Percentiles rank a stretch among this genome's conserved stretches.
phyloP scores from a whole-genome alignment of 2,113 vertebrate species.

The Benitochromis conjunctus region DNA sequence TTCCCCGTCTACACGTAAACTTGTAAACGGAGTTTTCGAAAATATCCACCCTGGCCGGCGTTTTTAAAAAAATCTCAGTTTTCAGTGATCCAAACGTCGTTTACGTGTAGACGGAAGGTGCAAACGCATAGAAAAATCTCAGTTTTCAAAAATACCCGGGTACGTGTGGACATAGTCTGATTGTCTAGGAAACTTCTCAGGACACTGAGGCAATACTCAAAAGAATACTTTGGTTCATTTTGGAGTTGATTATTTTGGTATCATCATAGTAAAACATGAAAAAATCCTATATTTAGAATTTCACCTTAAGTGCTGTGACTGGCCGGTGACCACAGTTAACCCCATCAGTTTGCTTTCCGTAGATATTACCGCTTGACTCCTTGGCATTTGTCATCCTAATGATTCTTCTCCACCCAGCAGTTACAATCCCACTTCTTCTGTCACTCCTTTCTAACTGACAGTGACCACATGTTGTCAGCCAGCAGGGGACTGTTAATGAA shows the following conservation, averaged over 20 bases:
- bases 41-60: too few relatives aligned
- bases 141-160: too few relatives aligned
- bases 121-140: too few relatives aligned
- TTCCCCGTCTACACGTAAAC: too few relatives aligned
- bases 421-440: slow-evolving; percentile 46
- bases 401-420: slow-evolving; percentile 37
- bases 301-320: background rate
- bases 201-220: background rate
- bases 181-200: background rate
- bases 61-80: too few relatives aligned
- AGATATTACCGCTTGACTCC: background rate
- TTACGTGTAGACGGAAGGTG: too few relatives aligned
- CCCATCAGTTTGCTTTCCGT: background rate
- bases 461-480: slow-evolving; percentile 60
- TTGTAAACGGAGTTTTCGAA: too few relatives aligned
- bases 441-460: slow-evolving; percentile 52
- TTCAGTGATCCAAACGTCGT: too few relatives aligned
- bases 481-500: slow-evolving; percentile 52
- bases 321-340: background rate
- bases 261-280: background rate
- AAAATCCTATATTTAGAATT: background rate
- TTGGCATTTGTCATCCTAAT: slow-evolving; percentile 34
- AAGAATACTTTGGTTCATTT: background rate
- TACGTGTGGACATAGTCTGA: too few relatives aligned
- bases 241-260: background rate